phyloP scores from a whole-genome alignment of 30 jellyfish, hydroid and myxozoan species.

The Cassiopea xamachana region DNA sequence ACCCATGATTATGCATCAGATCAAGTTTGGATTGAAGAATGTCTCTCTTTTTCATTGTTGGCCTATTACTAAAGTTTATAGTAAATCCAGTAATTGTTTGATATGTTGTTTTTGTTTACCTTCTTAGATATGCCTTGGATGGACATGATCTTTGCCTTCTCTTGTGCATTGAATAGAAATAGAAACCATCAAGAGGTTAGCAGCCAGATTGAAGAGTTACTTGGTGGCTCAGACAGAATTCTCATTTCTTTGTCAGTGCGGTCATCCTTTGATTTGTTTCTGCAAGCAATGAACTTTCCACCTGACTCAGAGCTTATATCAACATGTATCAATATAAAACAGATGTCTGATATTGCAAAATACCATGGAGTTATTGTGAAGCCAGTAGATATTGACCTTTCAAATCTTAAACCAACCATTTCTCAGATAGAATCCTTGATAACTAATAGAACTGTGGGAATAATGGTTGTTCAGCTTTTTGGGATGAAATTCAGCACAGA shows the following conservation, averaged over 20 bases:
- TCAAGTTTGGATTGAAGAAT: no score
- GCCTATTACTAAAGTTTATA: no score
- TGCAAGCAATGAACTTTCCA: slow-evolving; percentile 66
- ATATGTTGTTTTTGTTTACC: not conserved
- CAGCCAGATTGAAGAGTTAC: slow-evolving; percentile 32
- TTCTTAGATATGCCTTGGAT: slow-evolving; percentile 54
- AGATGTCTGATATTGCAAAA: slow-evolving; percentile 68
- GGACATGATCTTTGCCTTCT: slow-evolving; percentile 51
- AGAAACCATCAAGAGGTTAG: slow-evolving; percentile 16
- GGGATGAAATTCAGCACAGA: slow-evolving; percentile 49
- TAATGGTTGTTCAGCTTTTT: slow-evolving; percentile 67
- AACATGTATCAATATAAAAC: slow-evolving; percentile 45
- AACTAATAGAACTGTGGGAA: slow-evolving; percentile 53
- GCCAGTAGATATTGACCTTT: slow-evolving; percentile 56
- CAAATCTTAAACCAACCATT: slow-evolving; percentile 41
- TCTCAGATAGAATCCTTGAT: slow-evolving; percentile 33
- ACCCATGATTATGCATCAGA: no score
- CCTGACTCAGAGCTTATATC: slow-evolving; percentile 62
- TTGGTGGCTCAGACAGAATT: slow-evolving; percentile 65
- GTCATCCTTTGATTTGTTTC: slow-evolving; percentile 58
- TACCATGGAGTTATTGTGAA: slow-evolving; percentile 61
- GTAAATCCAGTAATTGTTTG: no score
- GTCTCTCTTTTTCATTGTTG: no score
- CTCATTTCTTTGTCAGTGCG: slow-evolving; percentile 69
- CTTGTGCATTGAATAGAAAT: slow-evolving; percentile 7